phyloP scores from a whole-genome alignment of 1,140 invertebrate genomes.

The Cephus cinctus region DNA sequence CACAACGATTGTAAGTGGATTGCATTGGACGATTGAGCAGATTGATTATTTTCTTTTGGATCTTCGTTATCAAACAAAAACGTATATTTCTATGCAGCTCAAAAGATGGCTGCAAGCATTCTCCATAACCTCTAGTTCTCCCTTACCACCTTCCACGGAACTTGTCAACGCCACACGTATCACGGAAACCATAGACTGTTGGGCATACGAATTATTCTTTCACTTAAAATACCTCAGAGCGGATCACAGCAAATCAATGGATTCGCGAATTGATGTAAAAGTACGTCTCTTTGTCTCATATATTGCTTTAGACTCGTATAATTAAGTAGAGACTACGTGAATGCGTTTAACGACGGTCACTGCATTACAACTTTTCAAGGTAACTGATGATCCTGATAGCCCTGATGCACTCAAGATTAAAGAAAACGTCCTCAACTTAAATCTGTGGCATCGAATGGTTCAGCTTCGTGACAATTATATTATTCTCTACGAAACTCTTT shows the following conservation, averaged over 20 bases:
- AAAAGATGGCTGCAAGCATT: conserved; percentile 44
- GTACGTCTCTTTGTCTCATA: too few species aligned
- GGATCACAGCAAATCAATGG: too few species aligned
- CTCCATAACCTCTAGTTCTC: conserved; percentile 11
- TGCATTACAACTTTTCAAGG: too few species aligned
- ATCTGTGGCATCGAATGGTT: conserved; percentile 40
- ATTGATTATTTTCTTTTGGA: neutral
- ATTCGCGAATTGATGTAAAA: too few species aligned
- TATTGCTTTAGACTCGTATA: too few species aligned
- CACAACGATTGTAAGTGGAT: conserved; percentile 33
- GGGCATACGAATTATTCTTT: conserved; percentile 48
- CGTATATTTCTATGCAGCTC: conserved; percentile 21
- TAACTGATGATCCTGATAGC: too few species aligned
- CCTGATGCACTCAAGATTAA: conserved; percentile 25
- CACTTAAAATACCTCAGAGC: conserved; percentile 41
- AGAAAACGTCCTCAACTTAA: conserved; percentile 34
- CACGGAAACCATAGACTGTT: conserved; percentile 44
- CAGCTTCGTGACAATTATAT: conserved; percentile 46
- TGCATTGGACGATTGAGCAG: neutral
- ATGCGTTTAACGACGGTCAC: too few species aligned
- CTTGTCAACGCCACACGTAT: conserved; percentile 34
- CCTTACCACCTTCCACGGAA: conserved; percentile 19
- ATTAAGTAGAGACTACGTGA: too few species aligned
- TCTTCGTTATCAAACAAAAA: conserved; percentile 5
- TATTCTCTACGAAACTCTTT: conserved; percentile 40